phyloP scores from a whole-genome alignment of 2,113 vertebrate species.

The Aythya baeri region DNA sequence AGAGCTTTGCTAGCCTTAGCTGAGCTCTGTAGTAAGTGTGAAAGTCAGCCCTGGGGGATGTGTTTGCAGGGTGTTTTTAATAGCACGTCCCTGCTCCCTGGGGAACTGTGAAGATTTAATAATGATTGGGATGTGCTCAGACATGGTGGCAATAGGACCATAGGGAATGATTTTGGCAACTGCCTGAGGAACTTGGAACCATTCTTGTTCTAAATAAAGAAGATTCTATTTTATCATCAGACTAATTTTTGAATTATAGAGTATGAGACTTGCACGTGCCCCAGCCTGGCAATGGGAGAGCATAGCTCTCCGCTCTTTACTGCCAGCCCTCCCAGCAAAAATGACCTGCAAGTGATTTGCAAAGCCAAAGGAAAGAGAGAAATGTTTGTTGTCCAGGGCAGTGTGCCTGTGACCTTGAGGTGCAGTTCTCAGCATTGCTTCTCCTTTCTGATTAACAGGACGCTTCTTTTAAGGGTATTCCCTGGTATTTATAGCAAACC shows the following conservation, averaged over 20 bases:
- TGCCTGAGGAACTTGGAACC: neutral
- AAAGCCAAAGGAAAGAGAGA: neutral
- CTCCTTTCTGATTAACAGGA: neutral
- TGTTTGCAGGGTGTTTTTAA: neutral
- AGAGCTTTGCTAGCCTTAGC: neutral
- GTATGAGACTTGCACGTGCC: neutral
- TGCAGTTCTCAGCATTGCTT: neutral
- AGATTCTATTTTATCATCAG: slow-evolving; percentile 34
- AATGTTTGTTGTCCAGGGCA: neutral
- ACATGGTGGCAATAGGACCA: neutral
- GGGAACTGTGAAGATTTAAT: neutral
- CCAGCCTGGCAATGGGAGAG: neutral
- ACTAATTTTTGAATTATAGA: slow-evolving; percentile 9
- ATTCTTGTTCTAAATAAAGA: slow-evolving; percentile 48
- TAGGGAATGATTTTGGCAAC: slow-evolving; percentile 27
- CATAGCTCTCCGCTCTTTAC: neutral
- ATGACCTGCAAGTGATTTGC: neutral
- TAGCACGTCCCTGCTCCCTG: neutral
- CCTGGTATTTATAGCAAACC: slow-evolving; percentile 19
- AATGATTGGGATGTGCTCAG: slow-evolving; percentile 20
- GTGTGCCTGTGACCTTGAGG: neutral
- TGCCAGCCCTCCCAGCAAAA: neutral
- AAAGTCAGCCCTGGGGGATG: neutral
- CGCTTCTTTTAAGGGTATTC: slow-evolving; percentile 5
- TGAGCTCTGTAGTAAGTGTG: neutral